These are phyloP conservation scores for Amblyjoppa proteus DNA, from an alignment of 2,888 invertebrate species.

Conservation along the genomic window DNA sequence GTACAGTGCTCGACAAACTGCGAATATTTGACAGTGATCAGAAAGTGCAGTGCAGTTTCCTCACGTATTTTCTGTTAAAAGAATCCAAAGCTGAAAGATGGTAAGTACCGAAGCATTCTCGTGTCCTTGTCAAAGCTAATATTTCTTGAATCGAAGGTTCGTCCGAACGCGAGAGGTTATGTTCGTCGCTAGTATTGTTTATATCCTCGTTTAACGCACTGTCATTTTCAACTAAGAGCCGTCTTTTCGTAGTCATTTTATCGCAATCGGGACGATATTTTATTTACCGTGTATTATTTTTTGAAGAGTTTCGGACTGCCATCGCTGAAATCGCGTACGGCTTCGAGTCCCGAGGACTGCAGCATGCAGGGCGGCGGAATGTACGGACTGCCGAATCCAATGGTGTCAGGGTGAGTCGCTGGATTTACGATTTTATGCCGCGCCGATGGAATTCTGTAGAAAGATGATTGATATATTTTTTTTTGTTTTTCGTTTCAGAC, in stretches of 20 bases:
- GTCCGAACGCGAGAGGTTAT: constrained; percentile 51
- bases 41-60: background rate
- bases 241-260: background rate
- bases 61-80: background rate
- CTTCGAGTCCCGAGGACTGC: constrained; percentile 83
- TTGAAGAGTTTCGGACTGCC: constrained; percentile 90
- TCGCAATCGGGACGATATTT: background rate
- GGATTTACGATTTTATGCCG: background rate
- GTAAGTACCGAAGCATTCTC: constrained; percentile 36
- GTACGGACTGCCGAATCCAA: constrained; percentile 89
- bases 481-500: constrained; percentile 84
- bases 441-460: background rate
- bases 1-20: constrained; percentile 44
- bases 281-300: constrained; percentile 51
- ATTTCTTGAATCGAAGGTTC: background rate
- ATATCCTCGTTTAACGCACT: constrained; percentile 12
- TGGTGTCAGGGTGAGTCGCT: constrained; percentile 86
- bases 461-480: background rate
- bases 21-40: constrained; percentile 26
- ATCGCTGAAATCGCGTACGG: constrained; percentile 87
- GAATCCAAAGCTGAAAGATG: constrained; percentile 47
- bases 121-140: background rate
- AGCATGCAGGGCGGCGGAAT: constrained; percentile 86
- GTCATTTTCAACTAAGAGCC: background rate
- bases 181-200: constrained; percentile 38